Percentiles rank a stretch among this genome's conserved stretches.
Evolutionary conservation across 2,888 invertebrate genomes (phyloP).

Genomic region (Lasiommata megera): DNA sequence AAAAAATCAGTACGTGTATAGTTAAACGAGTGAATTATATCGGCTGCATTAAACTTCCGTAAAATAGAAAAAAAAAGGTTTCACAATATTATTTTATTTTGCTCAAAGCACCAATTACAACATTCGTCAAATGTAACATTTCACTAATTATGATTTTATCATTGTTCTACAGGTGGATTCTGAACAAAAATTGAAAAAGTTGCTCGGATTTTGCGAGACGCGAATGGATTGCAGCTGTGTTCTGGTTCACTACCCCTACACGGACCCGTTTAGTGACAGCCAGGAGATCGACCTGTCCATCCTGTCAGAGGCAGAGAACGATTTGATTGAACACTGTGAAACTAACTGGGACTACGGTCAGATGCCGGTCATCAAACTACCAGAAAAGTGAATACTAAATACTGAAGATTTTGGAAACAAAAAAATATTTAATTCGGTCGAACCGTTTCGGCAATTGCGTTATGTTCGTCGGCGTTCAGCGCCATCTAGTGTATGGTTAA

Average conservation of each 20-base stretch:
- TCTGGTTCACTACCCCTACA: slow-evolving; percentile 75
- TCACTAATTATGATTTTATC: slow-evolving; percentile 4
- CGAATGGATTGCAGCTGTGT: slow-evolving; percentile 79
- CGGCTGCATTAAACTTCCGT: too few species aligned
- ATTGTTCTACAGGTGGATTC: slow-evolving; percentile 73
- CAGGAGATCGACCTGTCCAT: slow-evolving; percentile 66
- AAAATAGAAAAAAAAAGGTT: too few species aligned
- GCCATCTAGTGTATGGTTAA: slow-evolving; percentile 54
- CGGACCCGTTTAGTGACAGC: slow-evolving; percentile 71
- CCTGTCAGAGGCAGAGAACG: slow-evolving; percentile 82
- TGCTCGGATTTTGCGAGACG: slow-evolving; percentile 65
- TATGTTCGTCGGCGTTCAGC: slow-evolving; percentile 52
- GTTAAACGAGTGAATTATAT: too few species aligned
- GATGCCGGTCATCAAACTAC: slow-evolving; percentile 84
- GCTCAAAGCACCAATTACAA: too few species aligned
- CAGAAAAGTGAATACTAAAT: slow-evolving; percentile 77
- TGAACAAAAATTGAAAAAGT: slow-evolving; percentile 74
- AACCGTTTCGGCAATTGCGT: slow-evolving; percentile 23
- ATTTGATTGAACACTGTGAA: slow-evolving; percentile 85
- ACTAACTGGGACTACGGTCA: slow-evolving; percentile 83
- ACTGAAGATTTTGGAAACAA: slow-evolving; percentile 16
- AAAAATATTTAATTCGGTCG: slow-evolving; percentile 6
- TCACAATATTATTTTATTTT: too few species aligned
- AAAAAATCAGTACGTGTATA: too few species aligned
- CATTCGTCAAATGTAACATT: too few species aligned